Evolutionary conservation across 2,113 vertebrate genomes (phyloP).

Genomic region (Steatornis caripensis): DNA sequence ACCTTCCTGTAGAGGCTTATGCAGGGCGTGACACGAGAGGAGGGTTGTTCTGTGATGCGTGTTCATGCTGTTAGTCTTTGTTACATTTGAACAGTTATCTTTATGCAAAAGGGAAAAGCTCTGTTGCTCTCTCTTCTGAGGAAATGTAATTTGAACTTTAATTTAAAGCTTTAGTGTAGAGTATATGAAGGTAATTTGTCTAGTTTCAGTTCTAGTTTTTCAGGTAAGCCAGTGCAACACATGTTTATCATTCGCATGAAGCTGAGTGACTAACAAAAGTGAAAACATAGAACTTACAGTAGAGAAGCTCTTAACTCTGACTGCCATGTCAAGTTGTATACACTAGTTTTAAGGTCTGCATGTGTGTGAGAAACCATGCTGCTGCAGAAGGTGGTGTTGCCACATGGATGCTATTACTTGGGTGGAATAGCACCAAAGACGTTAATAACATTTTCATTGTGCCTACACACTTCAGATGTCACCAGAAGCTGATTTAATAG

Average conservation of each 20-base stretch:
- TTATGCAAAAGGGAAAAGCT: background rate
- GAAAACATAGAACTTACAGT: background rate
- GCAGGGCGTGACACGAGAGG: background rate
- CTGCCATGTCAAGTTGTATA: background rate
- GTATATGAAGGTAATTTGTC: background rate
- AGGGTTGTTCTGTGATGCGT: background rate
- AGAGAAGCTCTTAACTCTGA: background rate
- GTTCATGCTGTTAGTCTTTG: background rate
- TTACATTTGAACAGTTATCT: background rate
- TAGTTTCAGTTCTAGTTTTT: background rate
- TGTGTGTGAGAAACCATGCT: background rate
- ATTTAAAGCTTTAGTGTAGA: background rate
- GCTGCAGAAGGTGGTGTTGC: background rate
- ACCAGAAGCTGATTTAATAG: background rate
- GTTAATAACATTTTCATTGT: constrained; percentile 31
- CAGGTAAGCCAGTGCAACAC: background rate
- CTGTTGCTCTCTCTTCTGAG: background rate
- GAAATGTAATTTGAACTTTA: background rate
- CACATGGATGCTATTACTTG: constrained; percentile 24
- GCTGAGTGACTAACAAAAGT: background rate
- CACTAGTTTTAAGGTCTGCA: background rate
- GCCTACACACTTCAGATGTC: background rate
- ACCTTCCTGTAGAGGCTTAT: background rate
- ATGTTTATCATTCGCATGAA: background rate
- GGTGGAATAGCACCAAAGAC: background rate